These are phyloP conservation scores for Saccostrea glomerata DNA, from an alignment of 1,140 invertebrate species.

Conservation along the genomic window DNA sequence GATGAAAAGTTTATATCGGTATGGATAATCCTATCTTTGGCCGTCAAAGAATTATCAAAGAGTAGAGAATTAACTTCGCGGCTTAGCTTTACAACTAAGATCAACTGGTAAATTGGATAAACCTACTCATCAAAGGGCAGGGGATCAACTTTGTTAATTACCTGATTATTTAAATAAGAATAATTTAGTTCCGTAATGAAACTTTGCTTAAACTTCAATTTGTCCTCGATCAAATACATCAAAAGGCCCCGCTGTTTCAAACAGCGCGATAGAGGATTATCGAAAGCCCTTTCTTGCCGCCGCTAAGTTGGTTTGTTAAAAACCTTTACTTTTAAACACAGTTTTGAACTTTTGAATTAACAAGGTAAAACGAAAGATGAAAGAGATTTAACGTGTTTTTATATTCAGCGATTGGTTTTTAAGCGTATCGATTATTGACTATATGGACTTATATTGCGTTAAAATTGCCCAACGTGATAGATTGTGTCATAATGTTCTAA, in stretches of 20 bases:
- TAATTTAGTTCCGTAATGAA: not conserved
- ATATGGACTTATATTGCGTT: not conserved
- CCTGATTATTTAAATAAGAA: constrained; percentile 20
- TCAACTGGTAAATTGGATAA: constrained; percentile 32
- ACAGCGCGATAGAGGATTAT: not conserved
- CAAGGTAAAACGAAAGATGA: constrained; percentile 2
- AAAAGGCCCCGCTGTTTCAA: not conserved
- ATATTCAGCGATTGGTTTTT: not conserved
- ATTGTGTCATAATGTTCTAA: not conserved
- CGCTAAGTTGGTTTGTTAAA: constrained; percentile 4
- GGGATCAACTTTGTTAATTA: constrained; percentile 31
- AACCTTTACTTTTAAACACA: constrained; percentile 33
- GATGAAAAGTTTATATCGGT: not conserved
- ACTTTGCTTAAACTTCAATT: constrained; percentile 21
- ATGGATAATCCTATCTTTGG: not conserved
- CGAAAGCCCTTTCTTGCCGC: not conserved
- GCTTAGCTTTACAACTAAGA: constrained; percentile 2
- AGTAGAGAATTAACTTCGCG: constrained; percentile 5
- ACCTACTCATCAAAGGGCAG: constrained; percentile 16
- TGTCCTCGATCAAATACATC: constrained; percentile 12
- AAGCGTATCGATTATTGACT: too few relatives aligned
- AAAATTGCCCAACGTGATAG: not conserved
- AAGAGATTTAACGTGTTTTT: not conserved
- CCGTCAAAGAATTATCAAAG: constrained; percentile 24
- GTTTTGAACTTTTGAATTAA: constrained; percentile 23